Base-by-base conservation (phyloP, 2,113 vertebrate genomes). In the Zapornia atra region DNA sequence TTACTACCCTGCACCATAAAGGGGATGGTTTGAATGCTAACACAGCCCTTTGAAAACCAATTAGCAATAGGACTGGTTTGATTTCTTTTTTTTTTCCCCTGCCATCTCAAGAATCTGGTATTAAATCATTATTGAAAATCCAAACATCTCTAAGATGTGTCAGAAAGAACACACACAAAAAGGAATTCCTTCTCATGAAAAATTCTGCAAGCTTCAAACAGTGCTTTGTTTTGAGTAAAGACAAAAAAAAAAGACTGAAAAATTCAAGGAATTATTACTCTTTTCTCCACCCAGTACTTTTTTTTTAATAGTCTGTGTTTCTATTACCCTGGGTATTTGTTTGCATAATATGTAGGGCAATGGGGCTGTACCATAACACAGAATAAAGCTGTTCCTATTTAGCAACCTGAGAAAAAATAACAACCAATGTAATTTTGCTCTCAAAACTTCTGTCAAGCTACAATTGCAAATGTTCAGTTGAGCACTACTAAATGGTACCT, bases 321-420 rank as follows among this genome's bases (percentile, higher is more conserved):
- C 73, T 51, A 92, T 81, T 90, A 90, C 79, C 71, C 82, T 29
- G 54, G 86, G 59, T 70, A 88, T 59, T 90, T 84, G 19, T 87
- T 89, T 86, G 76, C 86, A 86, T 81, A 96, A 93, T 73, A 92
- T 31, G n/a, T 75, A 95, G 86, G 86, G 77, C 81, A 92, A 81
- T 51, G 88, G 13, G 72, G 38, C 40, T 61, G 40, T 50, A 85
- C 17, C 36, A 57, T 6, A 85, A n/a, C 12, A 53, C 10, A 61
- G 65, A 77, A 65, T 38, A 72, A 75, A 90, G 42, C 6, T 63
- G 7, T 53, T 60, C 16, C 3, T 69, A 69, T 48, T 79, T 26
- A 73, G 26, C 50, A 77, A 83, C 46, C 26, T 5, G 1, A 60
- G 59, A 61, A 73, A 91, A 94, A 92, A 38, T 14, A 69, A 36